Base-by-base conservation (phyloP, 2,797 vertebrate genomes). In the Eidolon dupreanum region DNA sequence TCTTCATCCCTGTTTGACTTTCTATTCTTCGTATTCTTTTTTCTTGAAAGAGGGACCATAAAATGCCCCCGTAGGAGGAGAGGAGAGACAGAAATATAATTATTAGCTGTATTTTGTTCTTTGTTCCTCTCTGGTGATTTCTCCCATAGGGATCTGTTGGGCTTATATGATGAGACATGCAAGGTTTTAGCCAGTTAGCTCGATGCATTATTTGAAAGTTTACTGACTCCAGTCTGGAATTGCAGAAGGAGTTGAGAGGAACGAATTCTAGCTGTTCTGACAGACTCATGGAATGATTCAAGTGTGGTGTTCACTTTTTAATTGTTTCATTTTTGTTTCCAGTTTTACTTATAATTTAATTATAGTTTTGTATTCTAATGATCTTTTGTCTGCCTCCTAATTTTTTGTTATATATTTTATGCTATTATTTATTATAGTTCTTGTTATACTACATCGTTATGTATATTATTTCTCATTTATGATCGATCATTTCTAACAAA, bases 341-440 rank as follows among this genome's bases (percentile, higher is more conserved):
- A 17, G 65, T 94, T 96, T 79, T 63, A 79, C 43, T 88, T 90
- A 70, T 26, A 63, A 43, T 74, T 88, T 79, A 93, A 74, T 51
- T 51, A 41, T 75, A 38, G 15, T 49, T 83, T 95, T 92, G 4
- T 51, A 46, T 74, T 74, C 41, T 81, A 51, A 26, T 65, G 59
- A 55, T 53, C 5, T 28, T 90, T 66, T 61, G 15, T 77, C 68
- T 46, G 15, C n/a, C 26, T 92, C 31, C 28, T 65, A 41, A 73
- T 86, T 90, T 78, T 65, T 83, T 85, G 19, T 55, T 77, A 63
- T 24, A 6, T 61, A 20, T 77, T 77, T 88, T 68, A 63, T 93
- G 38, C 24, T 87, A 13, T 57, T 90, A 65, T 71, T 77, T 94
- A 24, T 70, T 12, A 38, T 68, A 85, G 79, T 86, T 90, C n/a